These are phyloP conservation scores for Frankliniella intonsa DNA, from an alignment of 2,888 invertebrate genomes.

Conservation along the genomic window DNA sequence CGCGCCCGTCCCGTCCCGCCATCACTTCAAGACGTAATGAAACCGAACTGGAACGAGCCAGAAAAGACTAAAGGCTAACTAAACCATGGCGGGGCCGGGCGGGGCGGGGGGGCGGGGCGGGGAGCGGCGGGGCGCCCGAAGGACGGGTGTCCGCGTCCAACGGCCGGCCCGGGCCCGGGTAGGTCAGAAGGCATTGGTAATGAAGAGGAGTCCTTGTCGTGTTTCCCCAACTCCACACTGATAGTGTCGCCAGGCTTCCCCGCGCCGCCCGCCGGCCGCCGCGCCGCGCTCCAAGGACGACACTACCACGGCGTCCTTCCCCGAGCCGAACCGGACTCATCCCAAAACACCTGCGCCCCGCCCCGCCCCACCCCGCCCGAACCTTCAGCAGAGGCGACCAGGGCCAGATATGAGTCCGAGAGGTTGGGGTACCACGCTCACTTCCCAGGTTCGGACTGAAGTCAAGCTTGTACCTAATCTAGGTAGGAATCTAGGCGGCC, in stretches of 20 bases:
- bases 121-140: not conserved
- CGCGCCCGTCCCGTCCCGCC: not conserved
- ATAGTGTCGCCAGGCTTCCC: not conserved
- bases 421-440: too few species aligned
- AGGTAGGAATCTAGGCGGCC: not conserved
- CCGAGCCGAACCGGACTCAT: not conserved
- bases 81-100: not conserved
- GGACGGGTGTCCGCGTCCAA: not conserved
- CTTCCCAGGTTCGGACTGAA: too few species aligned
- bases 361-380: too few species aligned
- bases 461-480: too few species aligned
- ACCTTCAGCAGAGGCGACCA: too few species aligned
- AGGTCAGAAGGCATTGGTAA: not conserved
- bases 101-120: not conserved
- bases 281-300: not conserved
- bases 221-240: not conserved
- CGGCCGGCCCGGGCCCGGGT: not conserved
- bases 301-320: not conserved
- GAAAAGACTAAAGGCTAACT: not conserved
- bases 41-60: constrained; percentile 16
- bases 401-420: too few species aligned
- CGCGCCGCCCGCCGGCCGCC: not conserved
- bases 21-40: not conserved
- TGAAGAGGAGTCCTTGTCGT: not conserved
- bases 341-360: not conserved